phyloP scores from a whole-genome alignment of 2,888 invertebrate genomes.

The Halictus ligatus region DNA sequence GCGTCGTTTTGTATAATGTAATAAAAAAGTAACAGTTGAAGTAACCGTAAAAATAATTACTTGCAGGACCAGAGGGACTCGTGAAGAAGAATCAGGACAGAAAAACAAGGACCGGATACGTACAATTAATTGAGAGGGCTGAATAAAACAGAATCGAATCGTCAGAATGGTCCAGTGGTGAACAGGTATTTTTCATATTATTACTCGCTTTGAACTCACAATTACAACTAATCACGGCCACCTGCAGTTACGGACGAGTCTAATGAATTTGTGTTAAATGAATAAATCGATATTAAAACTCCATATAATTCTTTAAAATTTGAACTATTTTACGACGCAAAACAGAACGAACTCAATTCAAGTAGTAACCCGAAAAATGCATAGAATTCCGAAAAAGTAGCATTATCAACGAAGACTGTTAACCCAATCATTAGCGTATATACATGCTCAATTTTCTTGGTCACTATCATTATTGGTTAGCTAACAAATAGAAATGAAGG shows the following conservation, averaged over 20 bases:
- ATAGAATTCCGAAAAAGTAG: too few relatives aligned
- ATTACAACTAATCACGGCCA: neutral
- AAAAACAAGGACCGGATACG: neutral
- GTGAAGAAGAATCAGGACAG: neutral
- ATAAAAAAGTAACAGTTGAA: neutral
- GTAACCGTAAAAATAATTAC: neutral
- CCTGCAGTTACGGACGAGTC: too few relatives aligned
- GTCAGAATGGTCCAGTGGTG: neutral
- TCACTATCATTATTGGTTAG: too few relatives aligned
- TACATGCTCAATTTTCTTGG: too few relatives aligned
- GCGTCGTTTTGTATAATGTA: neutral
- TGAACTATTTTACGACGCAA: too few relatives aligned
- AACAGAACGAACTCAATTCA: too few relatives aligned
- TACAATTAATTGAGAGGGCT: neutral
- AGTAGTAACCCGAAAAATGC: too few relatives aligned
- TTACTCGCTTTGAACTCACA: neutral
- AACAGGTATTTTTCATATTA: neutral
- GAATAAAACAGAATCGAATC: neutral
- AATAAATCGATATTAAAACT: too few relatives aligned
- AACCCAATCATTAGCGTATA: too few relatives aligned
- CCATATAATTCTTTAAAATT: neutral
- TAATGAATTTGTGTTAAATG: too few relatives aligned
- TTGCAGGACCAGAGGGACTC: neutral
- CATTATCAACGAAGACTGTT: neutral
- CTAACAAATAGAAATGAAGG: too few relatives aligned